phyloP scores from a whole-genome alignment of 2,113 vertebrate species.

The Suricata suricatta region DNA sequence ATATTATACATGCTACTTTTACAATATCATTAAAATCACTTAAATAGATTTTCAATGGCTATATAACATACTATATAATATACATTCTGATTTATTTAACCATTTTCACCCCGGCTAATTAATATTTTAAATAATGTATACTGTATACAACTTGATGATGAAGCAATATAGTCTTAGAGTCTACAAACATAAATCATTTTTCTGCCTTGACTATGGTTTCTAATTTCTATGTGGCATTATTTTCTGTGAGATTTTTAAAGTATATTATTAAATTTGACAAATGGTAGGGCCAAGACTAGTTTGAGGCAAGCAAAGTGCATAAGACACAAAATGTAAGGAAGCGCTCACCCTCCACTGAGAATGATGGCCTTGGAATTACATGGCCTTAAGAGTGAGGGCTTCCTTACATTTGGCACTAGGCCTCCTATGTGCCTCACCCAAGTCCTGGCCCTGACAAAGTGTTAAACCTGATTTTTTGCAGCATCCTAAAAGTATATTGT shows the following conservation, averaged over 20 bases:
- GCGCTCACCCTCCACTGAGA: not conserved
- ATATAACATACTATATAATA: not conserved
- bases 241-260: not conserved
- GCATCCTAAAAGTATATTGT: not conserved
- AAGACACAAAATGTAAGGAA: not conserved
- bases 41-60: not conserved
- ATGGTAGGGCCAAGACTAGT: not conserved
- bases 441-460: not conserved
- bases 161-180: not conserved
- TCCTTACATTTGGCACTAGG: not conserved
- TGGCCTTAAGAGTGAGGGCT: not conserved
- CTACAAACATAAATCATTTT: not conserved
- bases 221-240: not conserved
- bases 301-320: not conserved
- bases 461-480: not conserved
- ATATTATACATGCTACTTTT: not conserved
- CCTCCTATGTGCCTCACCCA: not conserved
- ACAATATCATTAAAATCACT: not conserved
- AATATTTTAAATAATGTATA: constrained; percentile 16
- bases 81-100: not conserved
- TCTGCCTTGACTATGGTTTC: not conserved
- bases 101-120: not conserved
- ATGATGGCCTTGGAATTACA: not conserved
- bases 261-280: not conserved
- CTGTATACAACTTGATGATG: not conserved